Percentiles rank a stretch among this genome's conserved stretches.
These are phyloP conservation scores for Dicyrtomina minuta DNA, from an alignment of 2,888 invertebrate genomes.

Conservation along the genomic window DNA sequence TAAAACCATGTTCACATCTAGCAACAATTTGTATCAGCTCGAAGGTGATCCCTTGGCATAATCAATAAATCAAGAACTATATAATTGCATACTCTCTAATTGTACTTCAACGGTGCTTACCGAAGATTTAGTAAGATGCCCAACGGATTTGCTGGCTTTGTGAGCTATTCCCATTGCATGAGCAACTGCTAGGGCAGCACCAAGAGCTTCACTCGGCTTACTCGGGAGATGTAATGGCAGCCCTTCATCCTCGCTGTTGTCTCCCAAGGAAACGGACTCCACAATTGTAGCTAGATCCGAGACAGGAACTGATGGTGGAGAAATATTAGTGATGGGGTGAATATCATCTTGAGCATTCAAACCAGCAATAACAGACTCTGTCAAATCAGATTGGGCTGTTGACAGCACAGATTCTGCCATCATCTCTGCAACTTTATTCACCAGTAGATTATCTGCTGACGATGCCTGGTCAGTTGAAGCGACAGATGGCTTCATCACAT, in stretches of 20 bases:
- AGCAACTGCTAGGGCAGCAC: background rate
- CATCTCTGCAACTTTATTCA: constrained; percentile 61
- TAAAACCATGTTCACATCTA: no score
- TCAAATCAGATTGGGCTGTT: constrained; percentile 50
- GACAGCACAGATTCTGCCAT: constrained; percentile 53
- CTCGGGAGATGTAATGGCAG: constrained; percentile 21
- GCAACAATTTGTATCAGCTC: no score
- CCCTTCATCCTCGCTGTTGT: constrained; percentile 51
- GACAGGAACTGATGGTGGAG: constrained; percentile 57
- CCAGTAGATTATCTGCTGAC: constrained; percentile 87
- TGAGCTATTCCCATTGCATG: constrained; percentile 9
- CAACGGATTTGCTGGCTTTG: constrained; percentile 1
- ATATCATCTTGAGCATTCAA: constrained; percentile 43
- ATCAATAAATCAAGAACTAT: no score
- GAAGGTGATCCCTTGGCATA: no score
- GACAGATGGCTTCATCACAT: constrained; percentile 67
- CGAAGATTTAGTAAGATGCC: background rate
- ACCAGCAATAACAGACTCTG: constrained; percentile 46
- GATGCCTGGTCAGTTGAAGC: constrained; percentile 95
- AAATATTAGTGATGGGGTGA: constrained; percentile 43
- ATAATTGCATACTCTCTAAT: no score
- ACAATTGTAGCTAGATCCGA: constrained; percentile 83
- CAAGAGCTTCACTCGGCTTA: constrained; percentile 6
- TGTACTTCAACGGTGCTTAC: constrained; percentile 2
- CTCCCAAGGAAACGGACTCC: constrained; percentile 60